Conservation (phyloP, 1,140 invertebrate species). For the Atta colombica region DNA sequence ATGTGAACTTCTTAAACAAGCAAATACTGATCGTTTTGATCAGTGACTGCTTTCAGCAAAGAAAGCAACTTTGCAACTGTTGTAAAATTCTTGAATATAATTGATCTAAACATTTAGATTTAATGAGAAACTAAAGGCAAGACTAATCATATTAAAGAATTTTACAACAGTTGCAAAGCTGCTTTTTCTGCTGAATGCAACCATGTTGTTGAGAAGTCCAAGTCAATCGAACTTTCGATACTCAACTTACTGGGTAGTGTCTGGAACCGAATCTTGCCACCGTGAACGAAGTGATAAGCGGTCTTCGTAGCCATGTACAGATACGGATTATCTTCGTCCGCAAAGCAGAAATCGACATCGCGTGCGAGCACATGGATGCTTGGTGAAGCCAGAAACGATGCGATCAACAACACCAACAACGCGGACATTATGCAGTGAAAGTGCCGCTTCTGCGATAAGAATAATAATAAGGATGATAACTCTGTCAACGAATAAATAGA, state of each 20-base stretch:
- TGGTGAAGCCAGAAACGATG: conserved; percentile 62
- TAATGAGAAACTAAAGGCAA: no score
- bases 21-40: not conserved
- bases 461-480: not conserved
- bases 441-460: not conserved
- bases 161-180: no score
- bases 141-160: no score
- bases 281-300: conserved; percentile 85
- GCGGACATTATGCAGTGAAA: conserved; percentile 25
- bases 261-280: conserved; percentile 79
- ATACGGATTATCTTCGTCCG: conserved; percentile 84
- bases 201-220: not conserved
- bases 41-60: no score
- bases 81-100: no score
- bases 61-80: no score
- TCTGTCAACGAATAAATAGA: not conserved
- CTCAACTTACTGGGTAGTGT: conserved; percentile 84
- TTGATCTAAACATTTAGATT: no score
- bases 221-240: not conserved
- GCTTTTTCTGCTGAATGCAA: no score
- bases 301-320: conserved; percentile 85
- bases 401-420: conserved; percentile 28
- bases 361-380: conserved; percentile 65
- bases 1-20: not conserved
- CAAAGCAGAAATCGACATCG: conserved; percentile 83